Evolutionary conservation across 2,113 vertebrate species (phyloP).

Genomic region (Clarias macrocephalus): DNA sequence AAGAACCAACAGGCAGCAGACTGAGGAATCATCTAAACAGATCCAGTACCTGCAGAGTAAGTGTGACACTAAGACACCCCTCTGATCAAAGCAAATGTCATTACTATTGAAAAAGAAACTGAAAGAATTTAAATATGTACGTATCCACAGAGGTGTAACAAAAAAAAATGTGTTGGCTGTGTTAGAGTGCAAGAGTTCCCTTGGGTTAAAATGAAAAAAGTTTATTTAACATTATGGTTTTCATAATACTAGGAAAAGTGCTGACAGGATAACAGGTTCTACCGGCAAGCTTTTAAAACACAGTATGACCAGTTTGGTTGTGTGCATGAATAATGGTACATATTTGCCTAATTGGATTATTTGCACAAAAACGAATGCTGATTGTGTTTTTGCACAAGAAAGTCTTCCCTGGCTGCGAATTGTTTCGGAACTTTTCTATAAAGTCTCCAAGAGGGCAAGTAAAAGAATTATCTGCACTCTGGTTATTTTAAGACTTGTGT

Average conservation of each 20-base stretch:
- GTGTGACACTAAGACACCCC: slow-evolving; percentile 21
- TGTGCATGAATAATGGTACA: neutral
- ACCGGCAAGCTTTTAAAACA: neutral
- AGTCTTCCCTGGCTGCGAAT: neutral
- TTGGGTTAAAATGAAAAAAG: neutral
- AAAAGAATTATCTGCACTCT: too few species aligned
- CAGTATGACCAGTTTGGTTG: neutral
- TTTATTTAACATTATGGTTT: neutral
- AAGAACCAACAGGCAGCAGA: slow-evolving; percentile 83
- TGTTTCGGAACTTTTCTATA: neutral
- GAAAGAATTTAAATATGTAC: too few species aligned
- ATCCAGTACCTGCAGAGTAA: slow-evolving; percentile 94
- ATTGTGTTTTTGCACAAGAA: neutral
- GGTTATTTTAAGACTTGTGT: too few species aligned
- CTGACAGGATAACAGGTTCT: neutral
- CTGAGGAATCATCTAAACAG: slow-evolving; percentile 92
- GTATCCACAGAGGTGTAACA: neutral
- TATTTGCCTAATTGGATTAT: neutral
- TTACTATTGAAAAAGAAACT: too few species aligned
- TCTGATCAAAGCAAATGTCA: neutral
- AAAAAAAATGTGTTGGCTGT: neutral
- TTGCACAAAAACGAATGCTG: neutral
- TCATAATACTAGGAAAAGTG: neutral
- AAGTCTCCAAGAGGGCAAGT: too few species aligned
- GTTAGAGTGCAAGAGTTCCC: neutral